Percentiles rank a stretch among this genome's conserved stretches.
Evolutionary conservation across 1,140 invertebrate genomes (phyloP).

Genomic region (Penaeus vannamei): DNA sequence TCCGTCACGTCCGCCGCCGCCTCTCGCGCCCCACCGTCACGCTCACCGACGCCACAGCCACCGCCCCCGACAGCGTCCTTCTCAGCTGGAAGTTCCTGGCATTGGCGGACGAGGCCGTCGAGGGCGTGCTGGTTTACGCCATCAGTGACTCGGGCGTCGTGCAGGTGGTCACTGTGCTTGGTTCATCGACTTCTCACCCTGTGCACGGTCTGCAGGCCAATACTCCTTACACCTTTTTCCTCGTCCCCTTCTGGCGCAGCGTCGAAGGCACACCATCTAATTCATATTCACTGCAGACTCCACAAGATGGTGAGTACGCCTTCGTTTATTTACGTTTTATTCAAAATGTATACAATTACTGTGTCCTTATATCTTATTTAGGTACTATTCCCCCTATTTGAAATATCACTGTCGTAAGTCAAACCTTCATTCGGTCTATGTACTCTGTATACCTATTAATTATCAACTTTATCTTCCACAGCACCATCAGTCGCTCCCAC

Average conservation of each 20-base stretch:
- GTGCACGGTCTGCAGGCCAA: conserved; percentile 46
- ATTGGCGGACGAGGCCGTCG: conserved; percentile 25
- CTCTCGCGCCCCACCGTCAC: conserved; percentile 30
- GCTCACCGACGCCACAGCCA: conserved; percentile 20
- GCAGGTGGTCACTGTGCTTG: conserved; percentile 60
- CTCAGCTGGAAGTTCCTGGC: conserved; percentile 59
- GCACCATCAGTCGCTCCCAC: conserved; percentile 59
- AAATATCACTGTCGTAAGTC: too few species aligned
- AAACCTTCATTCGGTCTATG: too few species aligned
- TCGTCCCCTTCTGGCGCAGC: conserved; percentile 84
- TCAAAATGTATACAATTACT: too few species aligned
- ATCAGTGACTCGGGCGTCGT: conserved; percentile 23
- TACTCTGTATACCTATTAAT: too few species aligned
- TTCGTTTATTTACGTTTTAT: background rate
- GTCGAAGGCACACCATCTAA: conserved; percentile 85
- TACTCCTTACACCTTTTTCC: conserved; percentile 83
- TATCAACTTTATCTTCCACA: conserved; percentile 20
- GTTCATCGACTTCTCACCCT: conserved; percentile 51
- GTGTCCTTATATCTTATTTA: too few species aligned
- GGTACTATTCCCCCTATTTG: too few species aligned
- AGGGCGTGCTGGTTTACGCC: conserved; percentile 63
- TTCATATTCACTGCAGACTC: conserved; percentile 79
- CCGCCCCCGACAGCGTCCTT: conserved; percentile 49
- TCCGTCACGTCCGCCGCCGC: conserved; percentile 48
- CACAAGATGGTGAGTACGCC: conserved; percentile 80